phyloP scores from a whole-genome alignment of 2,888 invertebrate species.

The Cancer borealis region DNA sequence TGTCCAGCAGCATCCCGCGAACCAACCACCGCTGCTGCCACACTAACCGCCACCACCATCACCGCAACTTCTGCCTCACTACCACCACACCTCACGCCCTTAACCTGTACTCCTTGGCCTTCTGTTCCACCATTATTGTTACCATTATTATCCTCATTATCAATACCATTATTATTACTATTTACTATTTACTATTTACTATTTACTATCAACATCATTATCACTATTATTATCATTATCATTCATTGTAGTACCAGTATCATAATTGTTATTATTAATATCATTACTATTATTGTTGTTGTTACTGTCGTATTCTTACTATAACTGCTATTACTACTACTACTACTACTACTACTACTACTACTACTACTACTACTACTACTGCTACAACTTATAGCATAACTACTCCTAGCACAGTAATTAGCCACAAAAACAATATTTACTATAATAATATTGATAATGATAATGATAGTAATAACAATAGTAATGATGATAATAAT shows the following conservation, averaged over 20 bases:
- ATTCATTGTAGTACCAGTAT: background rate
- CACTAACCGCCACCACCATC: background rate
- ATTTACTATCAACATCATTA: background rate
- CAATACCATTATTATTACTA: no score
- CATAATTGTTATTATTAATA: background rate
- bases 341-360: background rate
- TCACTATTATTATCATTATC: background rate
- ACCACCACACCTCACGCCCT: background rate
- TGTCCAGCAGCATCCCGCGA: background rate
- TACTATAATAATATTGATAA: conserved; percentile 44
- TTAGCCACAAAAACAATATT: conserved; percentile 30
- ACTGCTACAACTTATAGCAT: no score
- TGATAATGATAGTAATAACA: conserved; percentile 41
- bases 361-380: background rate
- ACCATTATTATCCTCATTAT: background rate
- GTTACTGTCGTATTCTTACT: background rate
- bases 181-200: no score
- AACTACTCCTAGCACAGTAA: background rate
- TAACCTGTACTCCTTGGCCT: background rate
- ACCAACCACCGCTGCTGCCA: background rate
- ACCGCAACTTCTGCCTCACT: background rate
- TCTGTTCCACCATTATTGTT: no score
- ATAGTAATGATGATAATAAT: conserved; percentile 48
- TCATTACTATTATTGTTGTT: background rate
- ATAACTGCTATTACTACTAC: background rate